Conservation (phyloP, 2,888 invertebrate genomes). For the Baccha elongata region DNA sequence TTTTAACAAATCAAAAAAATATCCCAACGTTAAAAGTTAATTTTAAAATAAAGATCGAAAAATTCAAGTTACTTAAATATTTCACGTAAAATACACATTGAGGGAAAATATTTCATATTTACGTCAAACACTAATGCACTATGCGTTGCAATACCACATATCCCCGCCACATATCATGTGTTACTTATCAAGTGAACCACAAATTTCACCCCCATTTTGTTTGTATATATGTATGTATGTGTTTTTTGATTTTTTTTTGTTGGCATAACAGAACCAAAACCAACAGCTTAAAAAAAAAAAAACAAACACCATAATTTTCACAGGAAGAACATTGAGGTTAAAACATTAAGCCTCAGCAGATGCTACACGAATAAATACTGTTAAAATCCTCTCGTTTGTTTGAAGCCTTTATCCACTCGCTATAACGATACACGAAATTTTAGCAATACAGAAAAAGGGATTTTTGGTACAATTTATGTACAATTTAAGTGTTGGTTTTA, state of each 20-base stretch:
- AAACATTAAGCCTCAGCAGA: constrained; percentile 21
- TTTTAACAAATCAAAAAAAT: no score
- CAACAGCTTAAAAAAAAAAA: neutral
- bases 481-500: constrained; percentile 1
- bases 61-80: no score
- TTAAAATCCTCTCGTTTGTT: neutral
- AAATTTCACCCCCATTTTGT: neutral
- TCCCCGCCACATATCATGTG: neutral
- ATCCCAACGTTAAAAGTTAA: no score
- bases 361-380: constrained; percentile 2
- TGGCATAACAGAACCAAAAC: neutral
- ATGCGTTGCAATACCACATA: neutral
- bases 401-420: neutral
- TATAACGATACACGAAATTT: neutral
- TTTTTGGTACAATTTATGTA: neutral
- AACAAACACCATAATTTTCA: neutral
- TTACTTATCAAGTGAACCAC: neutral
- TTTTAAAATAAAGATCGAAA: no score
- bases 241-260: no score
- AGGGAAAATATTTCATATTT: neutral
- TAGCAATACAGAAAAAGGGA: neutral
- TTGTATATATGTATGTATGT: neutral
- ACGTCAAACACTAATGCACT: neutral
- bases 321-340: constrained; percentile 20
- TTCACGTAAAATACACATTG: no score